These are phyloP conservation scores for Melanotaenia nigrans DNA, from an alignment of 2,797 vertebrate species.

Conservation along the genomic window DNA sequence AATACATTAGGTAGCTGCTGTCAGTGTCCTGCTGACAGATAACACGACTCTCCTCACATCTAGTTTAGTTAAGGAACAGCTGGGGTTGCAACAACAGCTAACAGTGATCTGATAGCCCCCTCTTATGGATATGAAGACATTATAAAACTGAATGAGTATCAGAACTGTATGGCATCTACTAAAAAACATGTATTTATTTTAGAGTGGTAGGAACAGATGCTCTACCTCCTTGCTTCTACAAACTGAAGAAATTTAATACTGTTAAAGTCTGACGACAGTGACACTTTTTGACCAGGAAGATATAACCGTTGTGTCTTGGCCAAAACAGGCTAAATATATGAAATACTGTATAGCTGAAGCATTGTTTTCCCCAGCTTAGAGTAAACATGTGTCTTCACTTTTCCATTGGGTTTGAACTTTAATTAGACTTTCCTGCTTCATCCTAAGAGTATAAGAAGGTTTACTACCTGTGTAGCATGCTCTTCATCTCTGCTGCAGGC, in stretches of 20 bases:
- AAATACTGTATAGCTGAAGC: background rate
- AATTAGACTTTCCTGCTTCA: background rate
- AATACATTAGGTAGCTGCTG: conserved; percentile 14
- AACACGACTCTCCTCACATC: background rate
- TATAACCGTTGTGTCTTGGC: background rate
- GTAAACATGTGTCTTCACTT: background rate
- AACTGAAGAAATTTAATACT: conserved; percentile 25
- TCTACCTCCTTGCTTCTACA: background rate
- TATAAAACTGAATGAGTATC: background rate
- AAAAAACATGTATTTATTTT: background rate
- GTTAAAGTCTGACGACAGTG: conserved; percentile 12
- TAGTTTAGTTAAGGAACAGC: background rate
- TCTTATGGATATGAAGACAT: background rate
- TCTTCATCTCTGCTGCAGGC: conserved; percentile 3
- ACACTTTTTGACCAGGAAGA: background rate
- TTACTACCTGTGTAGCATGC: background rate
- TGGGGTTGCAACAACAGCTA: background rate
- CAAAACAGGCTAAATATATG: background rate
- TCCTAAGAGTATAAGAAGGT: background rate
- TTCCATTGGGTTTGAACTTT: background rate
- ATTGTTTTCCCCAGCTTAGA: too few species aligned
- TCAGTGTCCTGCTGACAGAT: conserved; percentile 27
- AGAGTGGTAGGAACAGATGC: background rate
- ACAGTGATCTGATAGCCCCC: background rate
- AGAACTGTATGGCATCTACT: background rate